These are phyloP conservation scores for Tadarida brasiliensis DNA, from an alignment of 2,797 vertebrate species.

Conservation along the genomic window DNA sequence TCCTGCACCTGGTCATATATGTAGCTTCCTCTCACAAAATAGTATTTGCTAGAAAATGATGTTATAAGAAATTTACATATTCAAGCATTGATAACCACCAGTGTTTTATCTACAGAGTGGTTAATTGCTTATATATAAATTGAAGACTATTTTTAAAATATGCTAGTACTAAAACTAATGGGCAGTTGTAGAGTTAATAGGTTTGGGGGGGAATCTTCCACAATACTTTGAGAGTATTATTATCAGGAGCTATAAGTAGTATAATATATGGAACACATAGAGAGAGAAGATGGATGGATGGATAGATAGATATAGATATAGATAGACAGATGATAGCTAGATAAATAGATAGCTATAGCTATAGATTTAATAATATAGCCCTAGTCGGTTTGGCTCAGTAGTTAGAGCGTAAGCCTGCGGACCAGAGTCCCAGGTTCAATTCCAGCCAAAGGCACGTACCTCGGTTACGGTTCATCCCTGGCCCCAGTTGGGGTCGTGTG, in stretches of 20 bases:
- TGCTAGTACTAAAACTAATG: conserved; percentile 36
- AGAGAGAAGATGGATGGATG: neutral
- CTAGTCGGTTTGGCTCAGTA: too few species aligned
- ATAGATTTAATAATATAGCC: too few species aligned
- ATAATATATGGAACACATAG: neutral
- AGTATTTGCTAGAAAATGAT: neutral
- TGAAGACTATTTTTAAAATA: neutral
- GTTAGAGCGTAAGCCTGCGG: too few species aligned
- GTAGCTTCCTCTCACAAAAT: neutral
- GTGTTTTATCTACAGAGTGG: neutral
- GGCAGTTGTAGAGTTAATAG: neutral
- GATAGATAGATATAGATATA: neutral
- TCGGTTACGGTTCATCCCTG: too few species aligned
- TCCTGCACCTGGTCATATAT: neutral
- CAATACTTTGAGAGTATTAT: neutral
- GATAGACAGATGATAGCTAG: neutral
- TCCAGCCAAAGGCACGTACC: too few species aligned
- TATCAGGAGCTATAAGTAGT: neutral
- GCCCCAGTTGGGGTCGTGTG: too few species aligned
- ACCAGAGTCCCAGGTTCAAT: too few species aligned
- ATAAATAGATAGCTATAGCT: too few species aligned
- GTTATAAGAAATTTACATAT: neutral
- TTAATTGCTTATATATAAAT: conserved; percentile 34
- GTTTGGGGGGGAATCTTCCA: neutral
- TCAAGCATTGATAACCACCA: neutral